Percentiles rank a stretch among this genome's conserved stretches.
Conservation (phyloP, 2,797 vertebrate genomes). For the Lepus oiostolus region DNA sequence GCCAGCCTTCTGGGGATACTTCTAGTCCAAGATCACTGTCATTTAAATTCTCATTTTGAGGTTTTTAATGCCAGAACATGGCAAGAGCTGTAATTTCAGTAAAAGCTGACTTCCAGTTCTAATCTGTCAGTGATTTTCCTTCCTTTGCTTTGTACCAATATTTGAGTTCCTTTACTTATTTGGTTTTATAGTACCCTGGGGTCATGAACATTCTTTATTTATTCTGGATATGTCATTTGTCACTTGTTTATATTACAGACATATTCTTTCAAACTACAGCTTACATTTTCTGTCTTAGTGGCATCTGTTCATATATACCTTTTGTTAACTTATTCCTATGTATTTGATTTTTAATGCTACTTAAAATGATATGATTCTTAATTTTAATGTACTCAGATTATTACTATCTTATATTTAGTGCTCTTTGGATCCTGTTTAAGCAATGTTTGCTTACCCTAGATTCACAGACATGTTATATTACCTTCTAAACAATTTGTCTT, state of each 20-base stretch:
- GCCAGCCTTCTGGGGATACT: not conserved
- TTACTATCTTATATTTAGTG: not conserved
- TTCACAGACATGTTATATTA: not conserved
- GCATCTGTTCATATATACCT: not conserved
- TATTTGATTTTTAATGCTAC: not conserved
- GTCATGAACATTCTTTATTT: not conserved
- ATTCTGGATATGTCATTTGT: not conserved
- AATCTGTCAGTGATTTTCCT: not conserved
- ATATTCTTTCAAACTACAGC: not conserved
- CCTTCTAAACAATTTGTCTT: not conserved
- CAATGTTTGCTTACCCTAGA: not conserved
- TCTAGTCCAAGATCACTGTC: not conserved
- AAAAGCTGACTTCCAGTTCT: not conserved
- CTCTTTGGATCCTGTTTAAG: not conserved
- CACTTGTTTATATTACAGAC: not conserved
- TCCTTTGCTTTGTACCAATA: not conserved
- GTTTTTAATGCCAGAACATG: not conserved
- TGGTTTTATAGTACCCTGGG: not conserved
- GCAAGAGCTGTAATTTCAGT: not conserved
- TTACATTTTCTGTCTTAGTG: not conserved
- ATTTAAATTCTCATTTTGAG: not conserved
- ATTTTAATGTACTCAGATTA: not conserved
- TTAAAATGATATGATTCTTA: not conserved
- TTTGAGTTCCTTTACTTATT: not conserved
- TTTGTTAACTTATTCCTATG: not conserved